phyloP scores from a whole-genome alignment of 2,888 invertebrate genomes.

The Antheraea assamensis region DNA sequence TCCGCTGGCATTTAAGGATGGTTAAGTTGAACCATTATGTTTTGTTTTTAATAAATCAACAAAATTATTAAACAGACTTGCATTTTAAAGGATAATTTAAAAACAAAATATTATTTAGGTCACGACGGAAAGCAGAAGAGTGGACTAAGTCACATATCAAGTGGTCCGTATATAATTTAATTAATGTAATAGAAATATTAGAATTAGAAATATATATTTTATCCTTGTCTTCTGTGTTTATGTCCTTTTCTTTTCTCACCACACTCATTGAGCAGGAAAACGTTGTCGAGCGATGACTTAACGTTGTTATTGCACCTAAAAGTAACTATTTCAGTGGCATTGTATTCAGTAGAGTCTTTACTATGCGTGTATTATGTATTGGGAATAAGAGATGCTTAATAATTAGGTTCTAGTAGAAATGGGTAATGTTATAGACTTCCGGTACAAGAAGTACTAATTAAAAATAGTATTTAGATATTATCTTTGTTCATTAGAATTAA shows the following conservation, averaged over 20 bases:
- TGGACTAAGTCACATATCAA: background rate
- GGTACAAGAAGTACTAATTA: too few species aligned
- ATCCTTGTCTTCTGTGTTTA: background rate
- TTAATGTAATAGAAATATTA: background rate
- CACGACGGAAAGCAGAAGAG: background rate
- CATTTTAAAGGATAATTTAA: background rate
- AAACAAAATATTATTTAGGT: background rate
- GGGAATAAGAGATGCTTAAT: too few species aligned
- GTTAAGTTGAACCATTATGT: background rate
- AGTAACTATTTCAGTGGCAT: too few species aligned
- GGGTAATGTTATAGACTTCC: too few species aligned
- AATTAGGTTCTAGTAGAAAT: too few species aligned
- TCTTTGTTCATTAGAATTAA: too few species aligned
- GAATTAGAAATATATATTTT: background rate
- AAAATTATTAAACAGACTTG: background rate
- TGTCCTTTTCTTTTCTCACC: background rate
- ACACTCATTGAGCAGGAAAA: background rate
- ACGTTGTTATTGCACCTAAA: too few species aligned
- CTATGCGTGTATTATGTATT: too few species aligned
- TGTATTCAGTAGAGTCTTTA: too few species aligned
- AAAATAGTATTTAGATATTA: too few species aligned
- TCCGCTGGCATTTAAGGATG: background rate
- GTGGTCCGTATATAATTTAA: background rate
- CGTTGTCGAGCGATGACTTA: too few species aligned
- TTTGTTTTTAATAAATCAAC: slow-evolving; percentile 5